These are phyloP conservation scores for Metopolophium dirhodum DNA, from an alignment of 1,140 invertebrate species.

Conservation along the genomic window DNA sequence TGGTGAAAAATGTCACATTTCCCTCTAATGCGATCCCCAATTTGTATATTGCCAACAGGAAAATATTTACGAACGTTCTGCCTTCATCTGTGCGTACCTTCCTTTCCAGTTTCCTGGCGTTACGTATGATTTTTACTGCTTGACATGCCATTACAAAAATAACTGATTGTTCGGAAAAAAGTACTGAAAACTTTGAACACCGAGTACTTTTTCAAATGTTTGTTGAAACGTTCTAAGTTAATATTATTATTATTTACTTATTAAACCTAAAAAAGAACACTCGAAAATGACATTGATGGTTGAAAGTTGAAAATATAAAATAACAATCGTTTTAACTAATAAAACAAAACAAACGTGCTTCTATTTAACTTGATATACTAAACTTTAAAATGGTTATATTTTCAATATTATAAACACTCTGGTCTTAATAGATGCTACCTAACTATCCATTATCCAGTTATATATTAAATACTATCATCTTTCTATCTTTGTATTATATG, in stretches of 20 bases:
- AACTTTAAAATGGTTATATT: neutral
- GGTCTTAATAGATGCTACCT: neutral
- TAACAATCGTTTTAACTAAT: neutral
- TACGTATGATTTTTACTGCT: neutral
- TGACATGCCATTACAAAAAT: conserved; percentile 23
- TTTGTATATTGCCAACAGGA: neutral
- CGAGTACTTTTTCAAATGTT: neutral
- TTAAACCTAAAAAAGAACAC: neutral
- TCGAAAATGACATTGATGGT: neutral
- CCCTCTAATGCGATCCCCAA: neutral
- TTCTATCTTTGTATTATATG: neutral
- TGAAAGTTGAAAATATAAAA: neutral
- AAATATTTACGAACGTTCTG: neutral
- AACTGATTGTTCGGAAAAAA: conserved; percentile 26
- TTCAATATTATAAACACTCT: neutral
- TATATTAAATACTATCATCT: neutral
- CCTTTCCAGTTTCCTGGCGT: neutral
- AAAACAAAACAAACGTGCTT: neutral
- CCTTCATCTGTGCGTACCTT: neutral
- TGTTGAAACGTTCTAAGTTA: neutral
- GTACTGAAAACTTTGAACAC: neutral
- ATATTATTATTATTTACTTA: neutral
- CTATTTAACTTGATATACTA: neutral
- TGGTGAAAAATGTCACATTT: neutral
- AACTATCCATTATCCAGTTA: neutral